Conservation (phyloP, 2,113 vertebrate genomes). For the Urocitellus parryii region DNA sequence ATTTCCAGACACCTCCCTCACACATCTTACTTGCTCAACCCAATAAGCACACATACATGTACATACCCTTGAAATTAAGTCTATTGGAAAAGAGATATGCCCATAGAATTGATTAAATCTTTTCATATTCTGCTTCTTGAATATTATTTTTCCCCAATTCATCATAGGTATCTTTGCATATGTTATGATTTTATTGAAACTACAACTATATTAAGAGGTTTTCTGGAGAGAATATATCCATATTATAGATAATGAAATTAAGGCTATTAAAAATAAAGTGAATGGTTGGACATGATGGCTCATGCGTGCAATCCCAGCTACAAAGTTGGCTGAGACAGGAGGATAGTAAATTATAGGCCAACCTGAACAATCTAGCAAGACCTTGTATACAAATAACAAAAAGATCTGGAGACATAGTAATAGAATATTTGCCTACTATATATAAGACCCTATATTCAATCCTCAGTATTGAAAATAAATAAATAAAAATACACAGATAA, state of each 20-base stretch:
- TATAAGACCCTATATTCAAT: not conserved
- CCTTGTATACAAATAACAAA: not conserved
- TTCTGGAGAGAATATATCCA: not conserved
- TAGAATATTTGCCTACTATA: not conserved
- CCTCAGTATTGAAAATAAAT: not conserved
- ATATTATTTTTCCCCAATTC: not conserved
- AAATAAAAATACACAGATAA: too few species aligned
- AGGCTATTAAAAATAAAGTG: not conserved
- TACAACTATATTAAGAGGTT: not conserved
- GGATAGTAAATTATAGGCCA: not conserved
- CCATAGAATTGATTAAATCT: not conserved
- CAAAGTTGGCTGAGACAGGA: not conserved
- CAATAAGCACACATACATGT: not conserved
- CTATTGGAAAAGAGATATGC: not conserved
- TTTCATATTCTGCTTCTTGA: not conserved
- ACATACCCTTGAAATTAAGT: not conserved
- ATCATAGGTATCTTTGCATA: not conserved
- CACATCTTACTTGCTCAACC: not conserved
- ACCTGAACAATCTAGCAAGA: not conserved
- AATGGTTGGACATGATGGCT: not conserved
- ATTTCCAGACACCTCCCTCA: not conserved
- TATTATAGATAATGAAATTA: not conserved
- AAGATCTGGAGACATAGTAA: not conserved
- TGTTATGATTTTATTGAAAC: not conserved
- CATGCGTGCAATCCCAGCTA: not conserved